Base-by-base conservation (phyloP, 2,888 invertebrate genomes). In the Ptilodon capucinus region DNA sequence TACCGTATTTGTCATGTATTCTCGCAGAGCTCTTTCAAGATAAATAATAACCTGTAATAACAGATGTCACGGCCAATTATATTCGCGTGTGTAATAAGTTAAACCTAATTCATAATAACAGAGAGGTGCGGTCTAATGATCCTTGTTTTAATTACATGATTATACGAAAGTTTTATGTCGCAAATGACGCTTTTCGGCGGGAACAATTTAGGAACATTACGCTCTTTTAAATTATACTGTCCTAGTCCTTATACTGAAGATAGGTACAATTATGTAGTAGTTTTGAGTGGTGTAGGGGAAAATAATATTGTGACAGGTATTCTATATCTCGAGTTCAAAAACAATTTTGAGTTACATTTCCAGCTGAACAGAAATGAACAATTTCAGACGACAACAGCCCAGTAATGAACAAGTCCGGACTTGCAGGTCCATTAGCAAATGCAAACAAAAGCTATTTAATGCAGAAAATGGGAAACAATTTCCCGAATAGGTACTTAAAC, bases 1-100 rank as follows among this genome's bases (percentile, higher is more conserved):
- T 57, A 63, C 58, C 60, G 64, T 63, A 56, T 71, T 76, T 77
- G 74, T 76, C 61, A 46, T 52, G 57, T 48, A 38, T 18, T 13
- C 35, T 30, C 42, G 25, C 46, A 18, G 51, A 51, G 60, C 44
- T 46, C 51, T 47, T 47, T 54, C 55, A 44, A 49, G 51, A 53
- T 64, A 59, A 48, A 62, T 11, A 2, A 4, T 32, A 14, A 14
- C n/a, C n/a, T n/a, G 32, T 28, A 28, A 28, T 28, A n/a, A n/a
- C 28, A 28, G 28, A 28, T 28, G 28, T 28, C 28, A 28, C 8
- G n/a, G 28, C n/a, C n/a, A 8, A 28, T 9, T 8, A 2, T 25
- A 28, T n/a, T 28, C 28, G 28, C n/a, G n/a, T 28, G 28, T 28
- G n/a, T 4, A 21, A 21, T 21, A n/a, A n/a, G n/a, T n/a, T 4